These are phyloP conservation scores for Esperia sulphurella DNA, from an alignment of 2,888 invertebrate species.

Conservation along the genomic window DNA sequence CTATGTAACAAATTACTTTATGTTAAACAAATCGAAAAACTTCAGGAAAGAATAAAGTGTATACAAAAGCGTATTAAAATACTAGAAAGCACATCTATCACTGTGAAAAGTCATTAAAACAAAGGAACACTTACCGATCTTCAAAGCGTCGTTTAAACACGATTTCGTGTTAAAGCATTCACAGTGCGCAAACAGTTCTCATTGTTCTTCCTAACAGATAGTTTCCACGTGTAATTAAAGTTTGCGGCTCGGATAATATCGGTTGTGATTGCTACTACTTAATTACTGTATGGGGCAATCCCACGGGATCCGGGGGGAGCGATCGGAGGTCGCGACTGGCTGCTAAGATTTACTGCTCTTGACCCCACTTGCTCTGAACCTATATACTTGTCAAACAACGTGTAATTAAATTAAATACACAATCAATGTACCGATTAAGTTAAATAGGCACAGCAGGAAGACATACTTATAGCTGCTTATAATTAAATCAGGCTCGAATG, in stretches of 20 bases:
- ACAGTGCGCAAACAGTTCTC: conserved; percentile 20
- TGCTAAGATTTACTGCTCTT: conserved; percentile 57
- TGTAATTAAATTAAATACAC: conserved; percentile 23
- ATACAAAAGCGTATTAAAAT: no score
- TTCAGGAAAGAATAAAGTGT: no score
- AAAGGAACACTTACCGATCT: conserved; percentile 29
- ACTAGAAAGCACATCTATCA: not conserved
- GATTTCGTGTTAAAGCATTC: conserved; percentile 25
- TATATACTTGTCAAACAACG: conserved; percentile 28
- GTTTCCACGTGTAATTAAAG: conserved; percentile 57
- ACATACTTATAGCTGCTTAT: no score
- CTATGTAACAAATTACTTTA: no score
- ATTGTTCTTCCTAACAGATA: conserved; percentile 34
- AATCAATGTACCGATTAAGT: conserved; percentile 31
- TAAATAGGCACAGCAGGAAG: no score
- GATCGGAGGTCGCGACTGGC: conserved; percentile 36
- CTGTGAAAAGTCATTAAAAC: conserved; percentile 17
- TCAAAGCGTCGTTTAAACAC: conserved; percentile 18
- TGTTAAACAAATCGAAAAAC: no score
- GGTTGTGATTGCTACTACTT: conserved; percentile 59
- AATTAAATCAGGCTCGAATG: no score
- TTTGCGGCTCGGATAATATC: conserved; percentile 54
- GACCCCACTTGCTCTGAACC: conserved; percentile 50
- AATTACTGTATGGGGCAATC: conserved; percentile 42
- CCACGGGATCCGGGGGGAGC: conserved; percentile 21